Conservation (phyloP, 2,797 vertebrate species). For the Phaenicophaeus curvirostris region DNA sequence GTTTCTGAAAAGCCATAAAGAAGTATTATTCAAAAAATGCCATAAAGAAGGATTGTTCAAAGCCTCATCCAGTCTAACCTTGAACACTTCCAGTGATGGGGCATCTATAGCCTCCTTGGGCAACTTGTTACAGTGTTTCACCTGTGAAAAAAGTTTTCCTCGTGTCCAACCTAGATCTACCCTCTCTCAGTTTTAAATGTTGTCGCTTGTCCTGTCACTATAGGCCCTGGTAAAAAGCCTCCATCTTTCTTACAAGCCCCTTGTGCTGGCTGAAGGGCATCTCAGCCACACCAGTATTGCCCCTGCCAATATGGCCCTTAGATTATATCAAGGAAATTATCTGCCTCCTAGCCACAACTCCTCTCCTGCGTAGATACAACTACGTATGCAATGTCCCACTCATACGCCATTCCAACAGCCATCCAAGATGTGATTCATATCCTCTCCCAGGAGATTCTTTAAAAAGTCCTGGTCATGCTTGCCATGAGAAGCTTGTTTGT, state of each 20-base stretch:
- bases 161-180: not conserved
- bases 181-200: not conserved
- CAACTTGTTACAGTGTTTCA: not conserved
- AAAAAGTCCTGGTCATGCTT: conserved; percentile 16
- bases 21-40: too few species aligned
- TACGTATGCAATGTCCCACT: not conserved
- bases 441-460: conserved; percentile 5
- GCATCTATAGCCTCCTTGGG: not conserved
- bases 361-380: not conserved
- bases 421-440: conserved; percentile 45
- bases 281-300: not conserved
- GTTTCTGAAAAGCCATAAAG: not conserved
- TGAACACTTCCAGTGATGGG: not conserved
- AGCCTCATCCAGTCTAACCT: not conserved
- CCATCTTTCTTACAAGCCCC: accelerated
- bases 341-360: not conserved
- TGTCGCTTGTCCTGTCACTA: not conserved
- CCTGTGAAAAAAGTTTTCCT: not conserved
- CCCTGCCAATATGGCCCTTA: not conserved
- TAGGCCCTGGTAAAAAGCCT: not conserved
- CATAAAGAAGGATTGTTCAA: not conserved
- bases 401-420: not conserved
- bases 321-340: not conserved
- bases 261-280: not conserved
- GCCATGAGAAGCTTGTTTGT: not conserved